Percentiles rank a stretch among this genome's conserved stretches.
Conservation (phyloP, 2,888 invertebrate species). For the Tiphia femorata region DNA sequence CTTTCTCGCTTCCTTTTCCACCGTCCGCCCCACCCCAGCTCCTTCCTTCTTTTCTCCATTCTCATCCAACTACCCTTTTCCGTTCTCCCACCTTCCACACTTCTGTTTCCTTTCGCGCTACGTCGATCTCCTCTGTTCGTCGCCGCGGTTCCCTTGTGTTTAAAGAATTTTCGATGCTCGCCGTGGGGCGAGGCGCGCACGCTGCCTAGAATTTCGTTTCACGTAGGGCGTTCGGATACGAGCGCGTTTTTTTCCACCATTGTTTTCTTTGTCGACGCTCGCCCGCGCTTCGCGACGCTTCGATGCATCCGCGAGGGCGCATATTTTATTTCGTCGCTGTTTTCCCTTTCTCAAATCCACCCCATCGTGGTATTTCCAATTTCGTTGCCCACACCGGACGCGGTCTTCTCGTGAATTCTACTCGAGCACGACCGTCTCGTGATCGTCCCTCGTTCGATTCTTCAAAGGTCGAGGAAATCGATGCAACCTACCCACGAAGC, state of each 20-base stretch:
- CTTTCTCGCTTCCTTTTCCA: background rate
- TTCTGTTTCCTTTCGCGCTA: conserved; percentile 20
- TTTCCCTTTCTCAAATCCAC: no score
- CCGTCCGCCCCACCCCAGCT: conserved; percentile 13
- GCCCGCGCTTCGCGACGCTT: background rate
- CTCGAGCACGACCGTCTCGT: no score
- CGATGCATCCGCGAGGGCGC: conserved; percentile 8
- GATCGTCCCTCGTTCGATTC: no score
- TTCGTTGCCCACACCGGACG: no score
- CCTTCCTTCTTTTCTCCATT: conserved; percentile 16
- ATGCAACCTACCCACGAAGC: background rate
- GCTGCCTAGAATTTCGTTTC: background rate
- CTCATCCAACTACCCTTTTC: conserved; percentile 23
- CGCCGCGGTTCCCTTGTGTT: conserved; percentile 7
- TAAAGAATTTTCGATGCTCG: background rate
- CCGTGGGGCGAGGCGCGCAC: background rate
- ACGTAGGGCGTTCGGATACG: background rate
- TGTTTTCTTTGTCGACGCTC: background rate
- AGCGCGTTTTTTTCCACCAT: background rate
- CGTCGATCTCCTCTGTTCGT: conserved; percentile 5
- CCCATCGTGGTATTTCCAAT: no score
- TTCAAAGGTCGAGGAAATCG: conserved; percentile 5
- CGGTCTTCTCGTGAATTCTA: no score
- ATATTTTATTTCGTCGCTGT: no score
- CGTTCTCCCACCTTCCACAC: conserved; percentile 13